Base-by-base conservation (phyloP, 2,797 vertebrate genomes). In the Trematomus bernacchii region DNA sequence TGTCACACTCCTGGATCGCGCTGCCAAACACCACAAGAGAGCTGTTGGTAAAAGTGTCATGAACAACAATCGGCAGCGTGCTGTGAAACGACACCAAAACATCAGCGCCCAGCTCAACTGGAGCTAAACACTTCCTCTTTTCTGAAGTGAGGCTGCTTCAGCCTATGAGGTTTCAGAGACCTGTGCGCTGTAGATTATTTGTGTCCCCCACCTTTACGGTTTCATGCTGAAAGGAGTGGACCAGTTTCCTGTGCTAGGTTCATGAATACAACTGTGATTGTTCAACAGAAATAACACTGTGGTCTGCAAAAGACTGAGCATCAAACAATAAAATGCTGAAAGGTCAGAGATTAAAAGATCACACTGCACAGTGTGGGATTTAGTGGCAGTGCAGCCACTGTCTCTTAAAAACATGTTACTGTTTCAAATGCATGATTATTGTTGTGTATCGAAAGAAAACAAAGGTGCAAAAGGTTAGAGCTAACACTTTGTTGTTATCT, bases 1-100 rank as follows among this genome's bases (percentile, higher is more conserved):
- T 93, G 97, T 95, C 91, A 98, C 93, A 3, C 97, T 99, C 87
- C 92, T 94, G 50, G 97, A 98, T 40, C 97, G 96, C 0, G 95
- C 97, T 99, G 86, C 15, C 65, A 73, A 79, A 90, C 75, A 84
- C 80, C 73, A 81, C 52, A 82, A 77, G 23, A 78, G 64, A 77
- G 50, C 5, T 37, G 40, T 33, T 7, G 19, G 40, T 68, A 2
- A 70, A 77, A 66, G 7, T 1, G 27, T 67, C 10, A 77, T 40
- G 6, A 66, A 64, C 23, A 78, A 54, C 46, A 23, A 46, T 4
- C 42, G 11, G 27, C 58, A 58, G 9, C 18, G 9, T 47, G 46
- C 46, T 37, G 60, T 42, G 27, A 53, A 73, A 85, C 23, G 30
- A 46, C 44, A 79, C 46, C 47, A 70, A 76, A 84, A 79, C 68